Percentiles rank a stretch among this genome's conserved stretches.
phyloP scores from a whole-genome alignment of 1,140 invertebrate genomes.

The Eulimnadia texana region DNA sequence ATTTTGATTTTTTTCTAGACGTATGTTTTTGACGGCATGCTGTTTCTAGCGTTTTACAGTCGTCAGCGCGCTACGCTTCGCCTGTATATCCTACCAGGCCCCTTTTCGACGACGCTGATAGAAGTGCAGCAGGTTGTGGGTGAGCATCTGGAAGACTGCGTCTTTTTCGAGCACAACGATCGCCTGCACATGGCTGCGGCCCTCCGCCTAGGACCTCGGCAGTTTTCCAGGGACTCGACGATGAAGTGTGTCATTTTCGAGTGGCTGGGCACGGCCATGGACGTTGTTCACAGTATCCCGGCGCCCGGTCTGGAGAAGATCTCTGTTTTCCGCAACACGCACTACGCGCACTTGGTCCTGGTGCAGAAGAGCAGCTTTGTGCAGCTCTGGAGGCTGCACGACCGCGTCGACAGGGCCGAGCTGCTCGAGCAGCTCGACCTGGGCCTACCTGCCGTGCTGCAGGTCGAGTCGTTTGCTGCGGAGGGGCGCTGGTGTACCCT shows the following conservation, averaged over 20 bases:
- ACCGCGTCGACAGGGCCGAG: neutral
- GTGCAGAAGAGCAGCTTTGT: neutral
- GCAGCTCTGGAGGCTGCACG: neutral
- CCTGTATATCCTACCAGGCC: neutral
- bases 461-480: neutral
- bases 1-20: neutral
- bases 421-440: neutral
- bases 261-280: slow-evolving; percentile 1
- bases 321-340: neutral
- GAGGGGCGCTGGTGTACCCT: neutral
- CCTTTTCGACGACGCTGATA: neutral
- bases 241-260: slow-evolving; percentile 7
- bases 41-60: neutral
- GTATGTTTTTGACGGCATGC: slow-evolving; percentile 5
- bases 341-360: neutral
- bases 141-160: slow-evolving; percentile 1
- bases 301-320: neutral
- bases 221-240: neutral
- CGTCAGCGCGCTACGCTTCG: neutral
- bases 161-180: slow-evolving; percentile 1
- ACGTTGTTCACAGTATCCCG: neutral
- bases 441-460: neutral
- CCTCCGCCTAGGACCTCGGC: neutral
- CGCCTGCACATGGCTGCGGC: slow-evolving; percentile 4
- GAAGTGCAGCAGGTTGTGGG: neutral